phyloP scores from a whole-genome alignment of 2,797 vertebrate species.

The Podarcis siculus region DNA sequence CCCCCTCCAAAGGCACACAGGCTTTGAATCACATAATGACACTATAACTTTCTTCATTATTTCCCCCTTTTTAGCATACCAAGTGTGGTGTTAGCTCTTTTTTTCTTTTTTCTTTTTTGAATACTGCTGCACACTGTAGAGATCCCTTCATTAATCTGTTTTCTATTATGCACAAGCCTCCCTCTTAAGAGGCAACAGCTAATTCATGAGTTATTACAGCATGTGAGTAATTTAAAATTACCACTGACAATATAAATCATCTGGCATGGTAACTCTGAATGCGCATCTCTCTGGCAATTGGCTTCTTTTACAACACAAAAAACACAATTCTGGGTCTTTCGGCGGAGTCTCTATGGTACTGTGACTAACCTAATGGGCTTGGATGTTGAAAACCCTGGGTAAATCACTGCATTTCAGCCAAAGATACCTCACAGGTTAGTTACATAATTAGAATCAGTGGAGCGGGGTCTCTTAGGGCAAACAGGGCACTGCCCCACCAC shows the following conservation, averaged over 20 bases:
- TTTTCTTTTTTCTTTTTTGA: neutral
- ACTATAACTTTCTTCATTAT: conserved; percentile 14
- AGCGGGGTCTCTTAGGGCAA: too few relatives aligned
- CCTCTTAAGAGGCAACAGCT: conserved; percentile 35
- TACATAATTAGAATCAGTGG: neutral
- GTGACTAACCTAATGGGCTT: neutral
- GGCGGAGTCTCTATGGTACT: neutral
- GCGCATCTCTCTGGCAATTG: neutral
- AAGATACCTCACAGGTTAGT: neutral
- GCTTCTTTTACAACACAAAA: neutral
- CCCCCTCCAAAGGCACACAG: too few relatives aligned
- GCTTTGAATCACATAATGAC: too few relatives aligned
- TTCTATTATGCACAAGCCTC: conserved; percentile 11
- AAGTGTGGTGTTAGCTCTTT: conserved; percentile 20
- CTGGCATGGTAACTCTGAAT: conserved; percentile 48
- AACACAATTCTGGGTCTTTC: neutral
- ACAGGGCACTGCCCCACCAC: too few relatives aligned
- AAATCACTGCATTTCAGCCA: neutral
- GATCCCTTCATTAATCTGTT: conserved; percentile 48
- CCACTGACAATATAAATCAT: conserved; percentile 48
- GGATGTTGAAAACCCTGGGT: neutral
- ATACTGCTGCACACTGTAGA: neutral
- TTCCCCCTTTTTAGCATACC: conserved; percentile 14
- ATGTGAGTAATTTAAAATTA: conserved; percentile 53
- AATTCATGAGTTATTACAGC: conserved; percentile 55